phyloP scores from a whole-genome alignment of 2,113 vertebrate genomes.

The Apeltes quadracus region DNA sequence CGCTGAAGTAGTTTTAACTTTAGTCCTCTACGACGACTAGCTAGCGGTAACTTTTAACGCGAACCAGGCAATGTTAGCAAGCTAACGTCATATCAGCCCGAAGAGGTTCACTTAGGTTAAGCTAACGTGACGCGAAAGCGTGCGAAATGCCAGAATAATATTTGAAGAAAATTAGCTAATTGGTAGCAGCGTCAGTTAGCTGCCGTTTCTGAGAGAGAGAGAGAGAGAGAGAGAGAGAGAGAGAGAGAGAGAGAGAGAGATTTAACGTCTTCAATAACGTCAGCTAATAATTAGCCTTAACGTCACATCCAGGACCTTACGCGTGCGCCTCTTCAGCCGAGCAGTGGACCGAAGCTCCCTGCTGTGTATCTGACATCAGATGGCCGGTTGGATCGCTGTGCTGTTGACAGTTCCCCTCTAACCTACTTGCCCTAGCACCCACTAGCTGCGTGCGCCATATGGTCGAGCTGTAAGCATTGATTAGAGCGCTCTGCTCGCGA shows the following conservation, averaged over 20 bases:
- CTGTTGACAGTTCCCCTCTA: conserved; percentile 1
- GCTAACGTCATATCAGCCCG: not conserved
- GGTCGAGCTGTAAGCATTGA: conserved; percentile 67
- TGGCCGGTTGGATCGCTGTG: not conserved
- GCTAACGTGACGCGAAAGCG: too few species aligned
- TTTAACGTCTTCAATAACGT: not conserved
- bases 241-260: fast-evolving
- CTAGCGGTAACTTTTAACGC: not conserved
- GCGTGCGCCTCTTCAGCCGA: not conserved
- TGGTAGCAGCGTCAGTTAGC: too few species aligned
- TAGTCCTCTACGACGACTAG: not conserved
- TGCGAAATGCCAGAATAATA: not conserved
- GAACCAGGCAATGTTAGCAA: not conserved
- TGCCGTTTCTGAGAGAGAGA: fast-evolving
- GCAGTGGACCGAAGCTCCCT: not conserved
- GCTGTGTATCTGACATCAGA: not conserved
- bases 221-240: fast-evolving
- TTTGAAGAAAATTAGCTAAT: not conserved
- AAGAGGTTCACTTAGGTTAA: not conserved
- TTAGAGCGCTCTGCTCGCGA: conserved; percentile 60
- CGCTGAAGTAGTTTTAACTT: not conserved
- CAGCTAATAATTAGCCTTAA: not conserved
- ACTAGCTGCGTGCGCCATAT: conserved; percentile 59
- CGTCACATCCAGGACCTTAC: not conserved
- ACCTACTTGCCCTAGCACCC: conserved; percentile 17